Conservation (phyloP, 2,888 invertebrate genomes). For the Harmothoe impar region DNA sequence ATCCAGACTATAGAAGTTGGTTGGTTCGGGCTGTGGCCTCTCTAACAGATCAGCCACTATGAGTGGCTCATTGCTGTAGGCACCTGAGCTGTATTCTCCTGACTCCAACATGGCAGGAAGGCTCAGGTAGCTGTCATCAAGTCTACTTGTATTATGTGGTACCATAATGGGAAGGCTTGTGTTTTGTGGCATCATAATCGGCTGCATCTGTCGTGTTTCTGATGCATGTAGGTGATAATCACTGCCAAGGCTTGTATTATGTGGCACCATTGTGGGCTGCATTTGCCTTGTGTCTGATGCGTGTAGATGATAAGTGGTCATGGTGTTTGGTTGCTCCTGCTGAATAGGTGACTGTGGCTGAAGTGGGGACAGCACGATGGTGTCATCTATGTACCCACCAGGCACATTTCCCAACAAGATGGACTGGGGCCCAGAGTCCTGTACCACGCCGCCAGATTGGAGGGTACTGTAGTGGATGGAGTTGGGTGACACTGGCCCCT, state of each 20-base stretch:
- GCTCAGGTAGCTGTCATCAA: slow-evolving; percentile 35
- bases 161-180: background rate
- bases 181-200: background rate
- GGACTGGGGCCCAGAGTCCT: slow-evolving; percentile 16
- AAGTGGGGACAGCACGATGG: slow-evolving; percentile 6
- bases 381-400: slow-evolving; percentile 50
- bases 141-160: background rate
- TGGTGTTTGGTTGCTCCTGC: background rate
- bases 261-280: no score
- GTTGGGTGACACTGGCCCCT: background rate
- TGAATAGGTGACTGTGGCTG: background rate
- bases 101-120: slow-evolving; percentile 59
- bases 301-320: background rate
- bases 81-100: slow-evolving; percentile 28
- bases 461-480: slow-evolving; percentile 36
- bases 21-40: background rate
- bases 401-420: slow-evolving; percentile 26
- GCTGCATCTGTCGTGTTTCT: background rate
- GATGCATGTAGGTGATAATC: background rate
- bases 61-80: slow-evolving; percentile 67
- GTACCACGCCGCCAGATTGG: background rate
- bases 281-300: background rate
- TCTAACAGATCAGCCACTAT: slow-evolving; percentile 65
- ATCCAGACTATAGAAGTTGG: slow-evolving; percentile 31
- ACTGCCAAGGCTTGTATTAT: no score